A percentile compares a stretch with the other conserved stretches of the same genome.
phyloP scores from a whole-genome alignment of 64 coral and sea anemone species.

The Pachyseris speciosa region DNA sequence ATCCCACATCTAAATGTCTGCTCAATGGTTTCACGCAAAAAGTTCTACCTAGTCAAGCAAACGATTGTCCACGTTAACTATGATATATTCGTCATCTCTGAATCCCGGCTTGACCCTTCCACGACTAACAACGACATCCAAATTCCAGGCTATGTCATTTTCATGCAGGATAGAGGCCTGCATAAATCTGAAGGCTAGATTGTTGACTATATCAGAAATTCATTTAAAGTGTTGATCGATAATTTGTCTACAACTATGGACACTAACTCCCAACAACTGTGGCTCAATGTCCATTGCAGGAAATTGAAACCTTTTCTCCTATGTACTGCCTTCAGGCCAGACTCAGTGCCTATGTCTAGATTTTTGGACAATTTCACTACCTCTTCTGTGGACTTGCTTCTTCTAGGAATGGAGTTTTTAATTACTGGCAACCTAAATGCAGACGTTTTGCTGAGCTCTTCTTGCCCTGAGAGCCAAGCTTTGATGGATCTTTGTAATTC shows the following conservation, averaged over 20 bases:
- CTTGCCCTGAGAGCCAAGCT: background rate
- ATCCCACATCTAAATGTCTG: conserved; percentile 41
- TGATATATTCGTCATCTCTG: too few relatives aligned
- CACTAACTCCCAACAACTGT: conserved; percentile 44
- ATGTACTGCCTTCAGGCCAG: conserved; percentile 35
- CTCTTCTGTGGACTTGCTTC: conserved; percentile 10
- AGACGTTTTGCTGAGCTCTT: background rate
- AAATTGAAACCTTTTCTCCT: conserved; percentile 52
- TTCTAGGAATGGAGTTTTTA: conserved; percentile 35
- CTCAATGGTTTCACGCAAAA: conserved; percentile 13
- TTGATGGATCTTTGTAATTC: conserved; percentile 7
- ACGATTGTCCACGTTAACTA: background rate
- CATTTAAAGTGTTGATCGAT: conserved; percentile 15
- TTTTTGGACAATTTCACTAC: conserved; percentile 35
- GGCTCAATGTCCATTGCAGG: conserved; percentile 45
- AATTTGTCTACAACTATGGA: conserved; percentile 35
- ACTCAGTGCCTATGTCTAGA: background rate
- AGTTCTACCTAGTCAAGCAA: conserved; percentile 14
- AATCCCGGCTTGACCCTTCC: conserved; percentile 16
- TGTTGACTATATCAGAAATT: conserved; percentile 15
- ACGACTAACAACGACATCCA: background rate
- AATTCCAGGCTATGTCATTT: conserved; percentile 42
- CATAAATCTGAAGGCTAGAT: conserved; percentile 30
- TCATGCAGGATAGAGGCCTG: conserved; percentile 46
- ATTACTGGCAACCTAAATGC: conserved; percentile 38